Conservation (phyloP, 2,113 vertebrate species). For the Pseudorhombus dupliciocellatus region DNA sequence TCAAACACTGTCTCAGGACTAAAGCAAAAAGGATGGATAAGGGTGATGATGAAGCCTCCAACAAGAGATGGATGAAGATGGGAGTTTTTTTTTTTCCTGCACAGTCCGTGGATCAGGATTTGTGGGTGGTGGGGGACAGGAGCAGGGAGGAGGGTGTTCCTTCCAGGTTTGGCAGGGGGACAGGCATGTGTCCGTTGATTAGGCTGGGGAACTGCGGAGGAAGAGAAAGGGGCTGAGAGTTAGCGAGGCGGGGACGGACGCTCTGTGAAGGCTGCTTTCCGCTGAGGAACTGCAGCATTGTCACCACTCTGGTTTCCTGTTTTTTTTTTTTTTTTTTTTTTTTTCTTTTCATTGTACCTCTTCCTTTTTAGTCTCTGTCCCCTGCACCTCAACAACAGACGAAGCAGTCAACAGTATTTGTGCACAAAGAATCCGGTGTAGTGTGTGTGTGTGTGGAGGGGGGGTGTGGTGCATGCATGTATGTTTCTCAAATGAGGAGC, state of each 20-base stretch:
- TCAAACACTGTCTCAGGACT: constrained; percentile 58
- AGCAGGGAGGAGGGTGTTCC: constrained; percentile 90
- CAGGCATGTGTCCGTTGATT: constrained; percentile 92
- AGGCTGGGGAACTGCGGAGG: constrained; percentile 91
- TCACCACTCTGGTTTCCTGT: constrained; percentile 74
- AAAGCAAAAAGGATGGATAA: constrained; percentile 19
- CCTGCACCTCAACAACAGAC: constrained; percentile 38
- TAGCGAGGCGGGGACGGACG: constrained; percentile 59
- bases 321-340: constrained; percentile 56
- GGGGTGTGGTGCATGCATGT: constrained; percentile 18
- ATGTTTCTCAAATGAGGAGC: constrained; percentile 71
- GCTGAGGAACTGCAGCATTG: constrained; percentile 78
- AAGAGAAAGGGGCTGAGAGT: constrained; percentile 68
- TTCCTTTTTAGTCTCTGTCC: constrained; percentile 67
- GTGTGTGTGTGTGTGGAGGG: background rate
- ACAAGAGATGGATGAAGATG: constrained; percentile 26
- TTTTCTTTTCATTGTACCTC: constrained; percentile 53
- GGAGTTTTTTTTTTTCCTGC: constrained; percentile 11
- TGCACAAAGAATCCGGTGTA: constrained; percentile 42
- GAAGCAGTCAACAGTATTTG: constrained; percentile 48
- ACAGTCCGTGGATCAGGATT: constrained; percentile 86
- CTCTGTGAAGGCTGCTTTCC: constrained; percentile 64
- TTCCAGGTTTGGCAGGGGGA: constrained; percentile 90
- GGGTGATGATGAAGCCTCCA: constrained; percentile 16
- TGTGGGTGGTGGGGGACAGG: constrained; percentile 88